Evolutionary conservation across 2,113 vertebrate genomes (phyloP), one percentile per base, ranked within the genome.

Genomic region (Paratilapia polleni): DNA sequence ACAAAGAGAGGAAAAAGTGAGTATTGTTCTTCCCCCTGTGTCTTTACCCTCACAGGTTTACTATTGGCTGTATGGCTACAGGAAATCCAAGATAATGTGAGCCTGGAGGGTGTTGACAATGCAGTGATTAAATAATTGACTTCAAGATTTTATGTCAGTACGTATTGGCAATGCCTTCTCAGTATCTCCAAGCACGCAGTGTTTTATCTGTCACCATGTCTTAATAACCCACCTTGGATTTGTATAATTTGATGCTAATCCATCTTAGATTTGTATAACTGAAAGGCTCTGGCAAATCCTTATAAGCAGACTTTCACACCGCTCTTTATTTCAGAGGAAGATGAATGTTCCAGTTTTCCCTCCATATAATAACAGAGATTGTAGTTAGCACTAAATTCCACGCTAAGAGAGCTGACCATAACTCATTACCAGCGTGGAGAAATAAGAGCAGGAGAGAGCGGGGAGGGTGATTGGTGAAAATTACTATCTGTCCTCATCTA

Each of bases 1-100:
- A 99, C 88, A 99, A 99, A 94, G 98, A 99, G 92, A 98, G 97
- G 93, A 99, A 99, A 96, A 99, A 99, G 98, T 99, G 97, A 99
- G 98, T 98, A 90, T 80, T 80, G 57, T 34, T 76, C 22, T 8
- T 82, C 26, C 61, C 43, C 24, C 19, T 28, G 61, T 77, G 52
- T 77, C 66, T 76, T 70, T 87, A 13, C 84, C 64, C 31, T 81
- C n/a, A n/a, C 58, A 82, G 73, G 34, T 74, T 63, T 26, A 79
- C 57, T 38, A 64, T 1, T 1, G 70, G 2, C 14, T 64, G 7
- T 58, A 1, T 41, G 19, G 59, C 15, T 11, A 47, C 26, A 68
- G 14, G 28, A 79, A 81, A 38, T 41, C 20, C 70, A 70, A 54
- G 47, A 58, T 47, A 14, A 43, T 52, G 2, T 73, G 31, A 78